Percentiles rank a stretch among this genome's conserved stretches.
phyloP scores from a whole-genome alignment of 2,113 vertebrate genomes.

The Serinus canaria region DNA sequence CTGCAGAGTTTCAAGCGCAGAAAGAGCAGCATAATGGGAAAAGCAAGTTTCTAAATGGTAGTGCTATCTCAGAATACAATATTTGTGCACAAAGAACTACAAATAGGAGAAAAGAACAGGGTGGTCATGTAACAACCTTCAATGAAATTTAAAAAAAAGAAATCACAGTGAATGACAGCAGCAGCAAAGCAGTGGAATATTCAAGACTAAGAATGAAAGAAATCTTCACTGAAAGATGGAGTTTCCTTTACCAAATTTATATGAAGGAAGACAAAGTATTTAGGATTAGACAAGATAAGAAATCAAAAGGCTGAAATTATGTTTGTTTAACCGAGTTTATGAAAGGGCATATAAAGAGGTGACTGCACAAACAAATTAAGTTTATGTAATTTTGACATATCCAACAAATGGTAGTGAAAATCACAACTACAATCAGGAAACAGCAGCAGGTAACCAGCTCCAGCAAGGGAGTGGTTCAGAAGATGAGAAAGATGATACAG shows the following conservation, averaged over 20 bases:
- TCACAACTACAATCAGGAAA: neutral
- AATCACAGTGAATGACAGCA: neutral
- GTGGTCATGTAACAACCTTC: neutral
- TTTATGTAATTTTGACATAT: neutral
- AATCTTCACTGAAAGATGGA: neutral
- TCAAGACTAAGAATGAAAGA: neutral
- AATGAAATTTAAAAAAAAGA: neutral
- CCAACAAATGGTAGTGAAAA: neutral
- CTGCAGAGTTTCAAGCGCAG: neutral
- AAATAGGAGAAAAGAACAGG: neutral
- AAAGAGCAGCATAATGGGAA: neutral
- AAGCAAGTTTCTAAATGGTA: neutral
- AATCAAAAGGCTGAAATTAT: neutral
- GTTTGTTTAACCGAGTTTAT: neutral
- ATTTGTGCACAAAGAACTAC: neutral
- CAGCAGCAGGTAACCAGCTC: neutral
- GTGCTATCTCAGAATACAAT: neutral
- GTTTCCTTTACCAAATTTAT: neutral
- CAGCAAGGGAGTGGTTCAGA: neutral
- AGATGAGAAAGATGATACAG: neutral
- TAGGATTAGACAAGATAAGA: conserved; percentile 10
- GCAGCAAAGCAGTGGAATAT: neutral
- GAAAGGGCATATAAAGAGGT: neutral
- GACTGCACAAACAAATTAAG: neutral
- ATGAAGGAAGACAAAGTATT: neutral